These are phyloP conservation scores for Andrena hattorfiana DNA, from an alignment of 2,888 invertebrate genomes.

Conservation along the genomic window DNA sequence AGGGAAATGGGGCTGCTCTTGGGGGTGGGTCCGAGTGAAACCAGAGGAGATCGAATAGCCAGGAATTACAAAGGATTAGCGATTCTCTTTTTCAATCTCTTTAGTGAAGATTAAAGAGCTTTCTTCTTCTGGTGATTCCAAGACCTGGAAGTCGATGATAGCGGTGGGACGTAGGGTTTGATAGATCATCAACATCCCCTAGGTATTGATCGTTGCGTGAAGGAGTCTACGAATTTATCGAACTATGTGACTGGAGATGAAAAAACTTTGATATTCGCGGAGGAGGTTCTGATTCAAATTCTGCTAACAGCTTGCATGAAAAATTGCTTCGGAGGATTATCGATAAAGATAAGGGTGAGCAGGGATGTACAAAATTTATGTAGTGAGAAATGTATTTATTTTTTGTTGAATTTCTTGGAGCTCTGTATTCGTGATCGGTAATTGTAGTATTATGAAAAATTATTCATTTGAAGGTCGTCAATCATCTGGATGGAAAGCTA, in stretches of 20 bases:
- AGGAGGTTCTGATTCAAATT: neutral
- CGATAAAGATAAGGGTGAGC: neutral
- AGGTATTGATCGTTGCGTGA: neutral
- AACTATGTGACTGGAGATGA: too few relatives aligned
- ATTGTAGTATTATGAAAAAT: neutral
- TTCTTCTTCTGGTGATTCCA: constrained; percentile 3
- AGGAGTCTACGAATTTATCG: too few relatives aligned
- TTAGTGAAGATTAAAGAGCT: neutral
- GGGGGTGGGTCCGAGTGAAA: constrained; percentile 6
- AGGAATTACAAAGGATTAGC: constrained; percentile 36
- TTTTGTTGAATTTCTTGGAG: too few relatives aligned
- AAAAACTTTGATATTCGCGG: neutral
- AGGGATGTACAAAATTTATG: too few relatives aligned
- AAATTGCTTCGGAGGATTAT: neutral
- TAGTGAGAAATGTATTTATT: too few relatives aligned
- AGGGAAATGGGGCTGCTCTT: constrained; percentile 23
- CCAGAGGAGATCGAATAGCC: constrained; percentile 22
- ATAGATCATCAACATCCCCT: neutral
- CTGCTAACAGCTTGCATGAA: neutral
- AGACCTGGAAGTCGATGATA: neutral
- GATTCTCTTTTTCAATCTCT: constrained; percentile 43
- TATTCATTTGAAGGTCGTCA: neutral
- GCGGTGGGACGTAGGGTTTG: neutral
- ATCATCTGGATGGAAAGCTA: constrained; percentile 18
- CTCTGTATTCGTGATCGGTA: neutral